Conservation (phyloP, 2,797 vertebrate genomes). For the Anguilla obscura region DNA sequence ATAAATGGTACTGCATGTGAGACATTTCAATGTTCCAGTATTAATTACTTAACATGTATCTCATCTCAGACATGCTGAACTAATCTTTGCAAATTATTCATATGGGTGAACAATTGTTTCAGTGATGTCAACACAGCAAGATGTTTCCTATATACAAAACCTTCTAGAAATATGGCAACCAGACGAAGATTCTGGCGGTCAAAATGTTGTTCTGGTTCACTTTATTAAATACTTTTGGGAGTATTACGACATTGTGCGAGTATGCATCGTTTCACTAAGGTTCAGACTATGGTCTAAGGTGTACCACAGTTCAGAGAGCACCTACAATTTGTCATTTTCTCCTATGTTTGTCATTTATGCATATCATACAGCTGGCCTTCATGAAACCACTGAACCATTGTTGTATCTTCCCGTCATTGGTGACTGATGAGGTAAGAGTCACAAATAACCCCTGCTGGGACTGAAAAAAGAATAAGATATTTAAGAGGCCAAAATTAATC, state of each 20-base stretch:
- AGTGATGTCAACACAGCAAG: background rate
- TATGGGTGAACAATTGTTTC: background rate
- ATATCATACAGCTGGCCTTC: background rate
- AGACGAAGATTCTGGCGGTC: background rate
- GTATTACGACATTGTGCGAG: background rate
- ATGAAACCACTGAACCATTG: slow-evolving; percentile 8
- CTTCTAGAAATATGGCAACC: background rate
- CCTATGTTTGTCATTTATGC: background rate
- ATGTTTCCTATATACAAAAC: background rate
- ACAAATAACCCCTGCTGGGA: background rate
- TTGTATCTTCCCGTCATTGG: background rate
- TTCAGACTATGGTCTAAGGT: slow-evolving; percentile 9
- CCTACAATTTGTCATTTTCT: background rate
- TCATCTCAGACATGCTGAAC: background rate
- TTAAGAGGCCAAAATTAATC: background rate
- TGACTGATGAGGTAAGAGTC: slow-evolving; percentile 6
- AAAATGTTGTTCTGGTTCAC: background rate
- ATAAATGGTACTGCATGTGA: background rate
- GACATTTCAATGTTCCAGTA: background rate
- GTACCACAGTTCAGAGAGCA: background rate
- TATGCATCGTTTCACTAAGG: background rate
- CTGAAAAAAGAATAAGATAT: background rate
- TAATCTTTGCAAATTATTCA: background rate
- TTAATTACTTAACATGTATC: background rate
- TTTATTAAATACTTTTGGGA: background rate